Base-by-base conservation (phyloP, 2,888 invertebrate genomes). In the Macropis europaea region DNA sequence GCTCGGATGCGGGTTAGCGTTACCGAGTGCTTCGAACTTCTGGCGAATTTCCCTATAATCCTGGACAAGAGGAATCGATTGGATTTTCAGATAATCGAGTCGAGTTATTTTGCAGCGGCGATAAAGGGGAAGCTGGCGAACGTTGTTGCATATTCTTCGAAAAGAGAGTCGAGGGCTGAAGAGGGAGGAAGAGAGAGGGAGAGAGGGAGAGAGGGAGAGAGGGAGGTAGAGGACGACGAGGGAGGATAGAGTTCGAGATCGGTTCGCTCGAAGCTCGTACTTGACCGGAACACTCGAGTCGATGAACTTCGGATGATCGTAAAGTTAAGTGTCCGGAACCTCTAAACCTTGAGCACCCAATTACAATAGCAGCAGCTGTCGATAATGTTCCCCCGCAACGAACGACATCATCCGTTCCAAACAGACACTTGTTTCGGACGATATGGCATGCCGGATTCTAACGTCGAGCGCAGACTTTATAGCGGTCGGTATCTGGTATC, bases 361-460 rank as follows among this genome's bases (percentile, higher is more conserved):
- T 76, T 77, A 73, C 76, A 76, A 76, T 76, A 73, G 68, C 71
- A 36, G 38, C 50, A 26, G 56, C 62, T 60, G 69, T 70, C 71
- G 71, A 71, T 72, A 73, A 73, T 64, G 73, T 72, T 72, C 74
- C 56, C 62, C 69, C 69, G 62, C 52, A 60, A 43, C 52, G 40
- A 17, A 28, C 38, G 56, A 56, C 42, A 56, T 42, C 38, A 30
- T 63, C 26, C 42, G 17, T 9, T 38, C 11, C 26, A 9, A 40
- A 17, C 52, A 61, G 67, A 61, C 36, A 43, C 60, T 70, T 59
- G 24, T 38, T 57, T 34, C 34, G 22, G 2, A 22, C 22, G 36
- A 52, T 11, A 52, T 38, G 30, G 5, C 19, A 43, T 34, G 32
- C 1, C 19, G 15, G 11, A 50, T 38, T 26, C 2, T 5, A 9